Evolutionary conservation across 2,113 vertebrate species (phyloP), one percentile per base, ranked within the genome.

Genomic region (Chascanopsetta lugubris): DNA sequence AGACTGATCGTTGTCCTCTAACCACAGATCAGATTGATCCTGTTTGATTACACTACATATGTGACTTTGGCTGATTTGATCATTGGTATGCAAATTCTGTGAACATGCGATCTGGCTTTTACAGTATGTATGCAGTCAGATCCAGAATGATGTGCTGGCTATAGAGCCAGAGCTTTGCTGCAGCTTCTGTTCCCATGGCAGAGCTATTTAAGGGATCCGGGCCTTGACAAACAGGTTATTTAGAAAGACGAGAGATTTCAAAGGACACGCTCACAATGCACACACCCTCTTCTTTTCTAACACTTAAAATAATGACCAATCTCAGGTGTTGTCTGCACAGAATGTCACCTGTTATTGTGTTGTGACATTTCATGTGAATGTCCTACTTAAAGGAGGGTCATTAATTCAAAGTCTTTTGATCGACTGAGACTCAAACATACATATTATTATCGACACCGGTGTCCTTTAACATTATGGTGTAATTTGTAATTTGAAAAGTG

Each of bases 141-240:
- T 8, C 26, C n/a, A 17, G 58, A 40, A 70, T 10, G n/a, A 4
- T 25, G 15, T 32, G 34, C 40, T 53, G 9, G 22, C 18, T 62
- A 18, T n/a, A 43, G 34, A 63, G 54, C 29, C 12, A 18, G 27
- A 40, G 36, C 12, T 15, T 58, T 55, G 53, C 59, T 68, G 7
- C 21, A 20, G 49, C n/a, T 20, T 25, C 15, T 29, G 72, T 86
- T 89, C 86, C 82, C 86, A 88, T 71, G 74, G 29, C 40, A 29
- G n/a, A 66, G 60, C 48, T 75, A 79, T 77, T 65, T 36, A 64
- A 68, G 34, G 56, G 46, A 71, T 49, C 55, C 26, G 26, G 5
- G 71, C 38, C 71, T 75, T 47, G 87, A 82, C 63, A 76, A 89
- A 88, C 89, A 55, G 88, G 89, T 90, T 89, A 73, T 59, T 70